These are phyloP conservation scores for Dicroscelio sp. DNA, from an alignment of 2,888 invertebrate genomes.

Conservation along the genomic window DNA sequence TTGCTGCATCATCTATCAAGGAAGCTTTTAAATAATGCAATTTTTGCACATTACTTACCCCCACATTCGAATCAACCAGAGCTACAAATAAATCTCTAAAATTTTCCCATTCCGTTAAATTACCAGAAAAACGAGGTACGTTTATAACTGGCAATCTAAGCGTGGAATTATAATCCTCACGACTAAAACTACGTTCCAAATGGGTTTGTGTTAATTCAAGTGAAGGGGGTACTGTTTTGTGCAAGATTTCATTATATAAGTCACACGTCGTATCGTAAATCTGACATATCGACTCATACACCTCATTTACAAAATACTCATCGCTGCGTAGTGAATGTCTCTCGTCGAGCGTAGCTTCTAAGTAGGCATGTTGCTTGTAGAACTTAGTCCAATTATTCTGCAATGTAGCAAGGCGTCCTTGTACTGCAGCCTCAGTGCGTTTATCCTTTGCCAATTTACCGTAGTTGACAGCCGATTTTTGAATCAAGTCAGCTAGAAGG, in stretches of 20 bases:
- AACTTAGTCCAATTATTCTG: neutral
- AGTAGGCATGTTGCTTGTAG: neutral
- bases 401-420: neutral
- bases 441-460: no score
- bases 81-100: neutral
- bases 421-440: no score
- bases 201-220: neutral
- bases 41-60: neutral
- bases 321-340: neutral
- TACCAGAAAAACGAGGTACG: conserved; percentile 4
- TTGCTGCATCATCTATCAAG: conserved; percentile 1
- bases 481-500: no score
- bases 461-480: no score
- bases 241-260: no score
- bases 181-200: no score
- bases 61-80: neutral
- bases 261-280: no score
- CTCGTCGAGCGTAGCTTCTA: neutral
- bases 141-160: neutral
- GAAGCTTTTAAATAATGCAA: neutral
- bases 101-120: neutral
- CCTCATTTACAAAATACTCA: neutral
- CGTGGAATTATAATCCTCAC: no score
- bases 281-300: no score
- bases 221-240: no score